These are phyloP conservation scores for Vanacampus margaritifer DNA, from an alignment of 2,113 vertebrate genomes.

Conservation along the genomic window DNA sequence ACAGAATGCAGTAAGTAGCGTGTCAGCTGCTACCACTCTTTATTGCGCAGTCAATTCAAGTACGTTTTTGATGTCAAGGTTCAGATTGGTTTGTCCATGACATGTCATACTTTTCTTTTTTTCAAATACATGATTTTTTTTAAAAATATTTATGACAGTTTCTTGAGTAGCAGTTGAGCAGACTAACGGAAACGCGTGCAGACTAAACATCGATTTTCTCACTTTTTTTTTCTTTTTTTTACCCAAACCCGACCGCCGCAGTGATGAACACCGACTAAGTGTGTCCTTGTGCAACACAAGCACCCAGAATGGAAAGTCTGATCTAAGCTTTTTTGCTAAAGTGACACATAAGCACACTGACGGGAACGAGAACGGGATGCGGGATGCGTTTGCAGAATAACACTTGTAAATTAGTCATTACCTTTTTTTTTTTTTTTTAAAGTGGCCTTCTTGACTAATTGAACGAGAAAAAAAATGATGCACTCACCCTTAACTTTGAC, in stretches of 20 bases:
- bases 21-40: neutral
- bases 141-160: conserved; percentile 1
- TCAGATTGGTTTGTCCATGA: neutral
- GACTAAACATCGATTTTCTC: neutral
- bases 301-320: conserved; percentile 26
- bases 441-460: neutral
- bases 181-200: conserved; percentile 11
- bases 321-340: conserved; percentile 21
- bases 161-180: neutral
- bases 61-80: neutral
- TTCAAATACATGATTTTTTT: neutral
- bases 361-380: conserved; percentile 17
- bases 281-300: conserved; percentile 8
- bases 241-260: neutral
- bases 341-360: conserved; percentile 35
- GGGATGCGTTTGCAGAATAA: conserved; percentile 3
- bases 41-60: neutral
- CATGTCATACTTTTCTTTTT: neutral
- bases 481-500: neutral
- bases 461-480: neutral
- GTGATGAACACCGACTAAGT: neutral
- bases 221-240: neutral
- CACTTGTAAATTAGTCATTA: conserved; percentile 1
- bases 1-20: neutral
- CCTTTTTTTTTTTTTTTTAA: no score